A percentile compares a stretch with the other conserved stretches of the same genome.
phyloP scores from a whole-genome alignment of 1,140 invertebrate genomes.

The Rhizoglyphus robini region DNA sequence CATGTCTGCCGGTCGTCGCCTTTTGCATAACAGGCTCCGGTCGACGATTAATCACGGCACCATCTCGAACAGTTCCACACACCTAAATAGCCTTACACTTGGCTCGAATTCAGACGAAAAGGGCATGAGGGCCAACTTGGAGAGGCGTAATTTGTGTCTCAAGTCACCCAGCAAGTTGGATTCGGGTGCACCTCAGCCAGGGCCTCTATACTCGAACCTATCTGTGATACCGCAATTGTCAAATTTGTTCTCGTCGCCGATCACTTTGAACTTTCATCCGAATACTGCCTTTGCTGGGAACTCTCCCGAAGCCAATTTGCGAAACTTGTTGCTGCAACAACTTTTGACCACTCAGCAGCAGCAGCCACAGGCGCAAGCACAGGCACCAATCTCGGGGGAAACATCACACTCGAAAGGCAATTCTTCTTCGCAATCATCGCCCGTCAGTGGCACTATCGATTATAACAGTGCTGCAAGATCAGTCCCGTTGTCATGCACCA shows the following conservation, averaged over 20 bases:
- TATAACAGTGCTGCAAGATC: too few relatives aligned
- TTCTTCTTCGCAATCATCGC: too few relatives aligned
- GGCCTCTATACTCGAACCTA: background rate
- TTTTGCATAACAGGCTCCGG: constrained; percentile 2
- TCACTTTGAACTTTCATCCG: background rate
- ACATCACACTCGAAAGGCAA: too few relatives aligned
- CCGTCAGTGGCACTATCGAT: too few relatives aligned
- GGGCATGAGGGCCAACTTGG: too few relatives aligned
- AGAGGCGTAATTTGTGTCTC: too few relatives aligned
- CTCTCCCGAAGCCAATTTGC: constrained; percentile 4
- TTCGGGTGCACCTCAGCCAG: background rate
- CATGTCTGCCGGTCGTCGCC: background rate
- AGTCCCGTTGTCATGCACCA: too few relatives aligned
- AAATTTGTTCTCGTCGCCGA: background rate
- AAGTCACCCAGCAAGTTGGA: too few relatives aligned
- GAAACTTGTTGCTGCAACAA: constrained; percentile 8
- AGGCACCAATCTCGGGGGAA: background rate
- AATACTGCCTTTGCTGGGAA: background rate
- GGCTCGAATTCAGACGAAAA: too few relatives aligned
- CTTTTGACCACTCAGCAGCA: constrained; percentile 2
- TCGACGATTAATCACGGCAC: background rate
- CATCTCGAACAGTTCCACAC: background rate
- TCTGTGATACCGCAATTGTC: constrained; percentile 7
- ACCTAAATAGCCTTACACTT: background rate
- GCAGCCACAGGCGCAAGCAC: background rate